These are phyloP conservation scores for Campylomormyrus numenius DNA, from an alignment of 2,113 vertebrate species.

Conservation along the genomic window DNA sequence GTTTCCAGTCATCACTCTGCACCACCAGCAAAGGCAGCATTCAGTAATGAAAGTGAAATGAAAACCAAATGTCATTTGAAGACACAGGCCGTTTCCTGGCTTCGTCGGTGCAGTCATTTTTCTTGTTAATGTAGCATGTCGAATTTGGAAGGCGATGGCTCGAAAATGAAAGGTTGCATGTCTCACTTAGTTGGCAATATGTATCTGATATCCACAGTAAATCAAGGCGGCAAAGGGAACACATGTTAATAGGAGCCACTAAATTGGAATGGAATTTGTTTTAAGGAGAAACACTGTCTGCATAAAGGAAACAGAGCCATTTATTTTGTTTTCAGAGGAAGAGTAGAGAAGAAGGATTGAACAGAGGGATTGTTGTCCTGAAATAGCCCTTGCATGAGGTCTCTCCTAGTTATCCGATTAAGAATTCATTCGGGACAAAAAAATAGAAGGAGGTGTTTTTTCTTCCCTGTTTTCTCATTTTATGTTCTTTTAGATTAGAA, in stretches of 20 bases:
- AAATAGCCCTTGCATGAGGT: not conserved
- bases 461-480: not conserved
- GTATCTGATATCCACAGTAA: slow-evolving; percentile 73
- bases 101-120: slow-evolving; percentile 56
- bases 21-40: slow-evolving; percentile 24
- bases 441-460: not conserved
- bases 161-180: slow-evolving; percentile 72
- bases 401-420: not conserved
- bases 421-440: not conserved
- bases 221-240: slow-evolving; percentile 56
- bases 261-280: slow-evolving; percentile 52
- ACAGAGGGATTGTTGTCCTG: slow-evolving; percentile 3
- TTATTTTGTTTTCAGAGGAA: slow-evolving; percentile 17
- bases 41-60: slow-evolving; percentile 41
- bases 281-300: slow-evolving; percentile 21
- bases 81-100: slow-evolving; percentile 47
- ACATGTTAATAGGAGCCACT: slow-evolving; percentile 60
- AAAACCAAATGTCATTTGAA: slow-evolving; percentile 43
- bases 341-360: not conserved
- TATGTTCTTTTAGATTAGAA: not conserved
- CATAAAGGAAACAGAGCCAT: slow-evolving; percentile 14
- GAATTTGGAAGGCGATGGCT: slow-evolving; percentile 62
- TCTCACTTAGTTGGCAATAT: slow-evolving; percentile 72
- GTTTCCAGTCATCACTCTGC: slow-evolving; percentile 14
- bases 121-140: slow-evolving; percentile 70